Percentiles rank a stretch among this genome's conserved stretches.
Evolutionary conservation across 2,113 vertebrate species (phyloP).

Genomic region (Himantopus leucocephalus): DNA sequence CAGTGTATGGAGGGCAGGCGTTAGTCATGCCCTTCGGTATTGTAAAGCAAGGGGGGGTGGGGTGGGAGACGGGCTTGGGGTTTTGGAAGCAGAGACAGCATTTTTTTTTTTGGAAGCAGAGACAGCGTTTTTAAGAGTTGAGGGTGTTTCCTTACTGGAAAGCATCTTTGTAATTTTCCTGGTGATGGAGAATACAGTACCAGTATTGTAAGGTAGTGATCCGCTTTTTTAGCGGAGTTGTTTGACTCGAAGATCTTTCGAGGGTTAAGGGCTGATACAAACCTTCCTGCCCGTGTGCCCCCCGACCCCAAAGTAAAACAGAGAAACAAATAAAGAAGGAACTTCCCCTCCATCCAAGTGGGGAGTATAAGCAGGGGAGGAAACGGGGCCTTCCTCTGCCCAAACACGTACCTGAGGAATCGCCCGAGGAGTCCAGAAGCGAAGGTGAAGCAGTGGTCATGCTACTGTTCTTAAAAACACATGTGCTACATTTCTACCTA

Average conservation of each 20-base stretch:
- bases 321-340: not conserved
- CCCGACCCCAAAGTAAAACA: not conserved
- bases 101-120: not conserved
- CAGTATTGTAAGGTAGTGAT: not conserved
- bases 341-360: not conserved
- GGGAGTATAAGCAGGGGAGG: not conserved
- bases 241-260: rapidly evolving
- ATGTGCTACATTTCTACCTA: not conserved
- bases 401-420: not conserved
- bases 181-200: not conserved
- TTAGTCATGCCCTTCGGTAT: not conserved
- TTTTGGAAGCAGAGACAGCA: not conserved
- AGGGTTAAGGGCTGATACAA: not conserved
- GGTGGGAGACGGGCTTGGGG: not conserved
- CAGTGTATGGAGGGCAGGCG: not conserved
- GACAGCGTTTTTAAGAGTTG: not conserved
- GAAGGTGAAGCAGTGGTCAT: not conserved
- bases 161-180: not conserved
- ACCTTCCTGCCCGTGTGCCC: not conserved
- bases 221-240: not conserved
- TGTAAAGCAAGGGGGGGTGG: not conserved
- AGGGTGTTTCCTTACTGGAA: not conserved
- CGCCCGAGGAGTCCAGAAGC: not conserved
- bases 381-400: rapidly evolving
- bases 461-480: not conserved